phyloP scores from a whole-genome alignment of 2,113 vertebrate genomes.

The Herpailurus yagouaroundi region DNA sequence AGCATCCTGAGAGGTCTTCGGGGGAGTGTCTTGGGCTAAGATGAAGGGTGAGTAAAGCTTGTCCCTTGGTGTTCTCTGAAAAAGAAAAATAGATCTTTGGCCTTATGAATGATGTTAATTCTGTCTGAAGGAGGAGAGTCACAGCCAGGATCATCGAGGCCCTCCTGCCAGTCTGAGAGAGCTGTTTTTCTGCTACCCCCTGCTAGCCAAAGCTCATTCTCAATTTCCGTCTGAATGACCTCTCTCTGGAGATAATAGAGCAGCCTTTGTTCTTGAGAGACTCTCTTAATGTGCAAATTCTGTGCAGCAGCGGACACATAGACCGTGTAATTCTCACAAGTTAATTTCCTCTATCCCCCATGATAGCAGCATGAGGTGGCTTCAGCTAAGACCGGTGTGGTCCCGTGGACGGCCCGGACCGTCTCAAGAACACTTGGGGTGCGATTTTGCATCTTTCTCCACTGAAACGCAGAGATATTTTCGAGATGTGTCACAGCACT shows the following conservation, averaged over 20 bases:
- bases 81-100: neutral
- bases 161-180: conserved; percentile 60
- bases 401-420: neutral
- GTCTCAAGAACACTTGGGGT: neutral
- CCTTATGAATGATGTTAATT: conserved; percentile 73
- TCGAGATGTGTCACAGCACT: neutral
- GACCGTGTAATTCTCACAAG: neutral
- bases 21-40: neutral
- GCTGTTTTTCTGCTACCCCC: conserved; percentile 77
- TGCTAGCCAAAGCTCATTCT: conserved; percentile 69
- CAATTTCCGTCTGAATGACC: conserved; percentile 72
- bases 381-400: neutral
- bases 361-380: neutral
- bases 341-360: fast-evolving
- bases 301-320: neutral
- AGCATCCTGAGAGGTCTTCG: neutral
- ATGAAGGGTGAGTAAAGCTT: neutral
- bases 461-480: neutral
- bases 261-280: conserved; percentile 54
- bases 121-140: conserved; percentile 69
- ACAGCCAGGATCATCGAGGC: conserved; percentile 63
- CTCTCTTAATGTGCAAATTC: conserved; percentile 55
- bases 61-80: neutral
- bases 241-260: conserved; percentile 62
- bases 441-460: neutral